A percentile compares a stretch with the other conserved stretches of the same genome.
Evolutionary conservation across 53 echinoderm and acorn worm species (phyloP).

Genomic region (Echinarachnius parma): DNA sequence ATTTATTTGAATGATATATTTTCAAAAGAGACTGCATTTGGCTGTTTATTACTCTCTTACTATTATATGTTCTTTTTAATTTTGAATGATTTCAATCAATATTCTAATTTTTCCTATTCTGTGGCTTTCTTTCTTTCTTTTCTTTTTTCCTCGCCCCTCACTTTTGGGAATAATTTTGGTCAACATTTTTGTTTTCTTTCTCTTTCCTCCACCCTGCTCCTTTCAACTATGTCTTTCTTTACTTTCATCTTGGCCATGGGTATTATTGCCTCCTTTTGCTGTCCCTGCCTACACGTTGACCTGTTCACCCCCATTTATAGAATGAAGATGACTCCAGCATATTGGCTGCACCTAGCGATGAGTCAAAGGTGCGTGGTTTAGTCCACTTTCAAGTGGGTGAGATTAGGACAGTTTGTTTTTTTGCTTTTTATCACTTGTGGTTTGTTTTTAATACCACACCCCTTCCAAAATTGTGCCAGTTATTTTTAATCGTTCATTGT

Average conservation of each 20-base stretch:
- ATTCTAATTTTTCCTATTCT: slow-evolving; percentile 40
- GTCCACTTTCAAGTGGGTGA: slow-evolving; percentile 48
- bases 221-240: slow-evolving; percentile 6
- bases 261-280: slow-evolving; percentile 16
- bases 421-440: slow-evolving; percentile 16
- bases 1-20: too few relatives aligned
- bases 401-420: slow-evolving; percentile 43
- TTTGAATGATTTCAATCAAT: slow-evolving; percentile 25
- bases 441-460: slow-evolving; percentile 26
- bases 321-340: slow-evolving; percentile 62
- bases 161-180: slow-evolving; percentile 33
- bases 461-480: slow-evolving; percentile 21
- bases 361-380: slow-evolving; percentile 48
- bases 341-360: slow-evolving; percentile 36
- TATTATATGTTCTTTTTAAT: background rate
- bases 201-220: slow-evolving; percentile 33
- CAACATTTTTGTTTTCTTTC: slow-evolving; percentile 18
- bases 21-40: too few relatives aligned
- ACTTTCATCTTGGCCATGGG: slow-evolving; percentile 6
- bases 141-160: slow-evolving; percentile 16
- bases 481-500: slow-evolving; percentile 27
- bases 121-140: slow-evolving; percentile 35
- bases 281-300: slow-evolving; percentile 51
- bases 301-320: slow-evolving; percentile 57
- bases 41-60: background rate